Base-by-base conservation (phyloP, 2,113 vertebrate genomes). In the Cochlearius cochlearius region DNA sequence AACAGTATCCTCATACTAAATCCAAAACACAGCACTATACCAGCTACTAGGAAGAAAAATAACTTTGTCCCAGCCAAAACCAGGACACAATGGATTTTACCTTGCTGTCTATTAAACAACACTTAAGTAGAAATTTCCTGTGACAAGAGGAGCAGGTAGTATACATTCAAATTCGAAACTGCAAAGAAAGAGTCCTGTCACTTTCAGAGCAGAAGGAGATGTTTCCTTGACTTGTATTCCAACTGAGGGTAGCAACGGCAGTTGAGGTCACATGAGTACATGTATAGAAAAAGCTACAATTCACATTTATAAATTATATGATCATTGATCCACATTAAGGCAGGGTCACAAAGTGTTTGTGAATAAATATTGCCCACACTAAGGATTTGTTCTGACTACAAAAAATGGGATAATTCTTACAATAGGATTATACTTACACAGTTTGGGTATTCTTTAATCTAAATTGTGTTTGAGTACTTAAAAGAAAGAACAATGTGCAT, bases 301-400 rank as follows among this genome's bases (percentile, higher is more conserved):
- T 72, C 39, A 45, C 11, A 25, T 66, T 49, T 82, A 10, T 5
- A 82, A 88, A 75, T 84, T 4, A 34, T 19, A 9, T 19, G 4
- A 67, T 71, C 20, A 10, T 20, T 59, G 16, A 26, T 60, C 8
- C 21, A 15, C 23, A 23, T 80, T 43, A 76, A 88, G 36, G 15
- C 9, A 73, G 7, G 5, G 6, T 30, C 26, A 59, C 38, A 47
- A 50, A 2, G 2, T 63, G 11, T 25, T 16, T 71, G 39, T 87
- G 56, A 22, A 19, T 23, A 59, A 52, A n/a, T 47, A 2, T 2
- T 63, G 29, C n/a, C 11, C 7, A 1, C 14, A 27, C 0, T 30
- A n/a, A 71, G 26, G 7, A 25, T 66, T 82, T 78, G 12, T 90
- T 92, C 10, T 59, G 29, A 41, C 38, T 32, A 41, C 7, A 30